Percentiles rank a stretch among this genome's conserved stretches.
Conservation (phyloP, 1,140 invertebrate species). For the Aphelenchoides avenae region DNA sequence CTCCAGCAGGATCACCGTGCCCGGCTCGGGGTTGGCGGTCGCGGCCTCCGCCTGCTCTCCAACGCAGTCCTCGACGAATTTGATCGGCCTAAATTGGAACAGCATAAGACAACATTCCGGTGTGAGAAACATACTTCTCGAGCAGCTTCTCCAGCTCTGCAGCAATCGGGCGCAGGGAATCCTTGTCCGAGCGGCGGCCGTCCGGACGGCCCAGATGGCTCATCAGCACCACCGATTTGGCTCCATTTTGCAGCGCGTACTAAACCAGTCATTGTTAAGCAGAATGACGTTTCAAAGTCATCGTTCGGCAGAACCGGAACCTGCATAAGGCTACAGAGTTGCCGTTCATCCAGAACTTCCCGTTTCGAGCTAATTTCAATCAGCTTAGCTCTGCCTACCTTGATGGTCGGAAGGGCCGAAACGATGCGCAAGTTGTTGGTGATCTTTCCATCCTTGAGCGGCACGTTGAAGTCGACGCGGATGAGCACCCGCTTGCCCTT, state of each 20-base stretch:
- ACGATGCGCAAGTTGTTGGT: conserved; percentile 97
- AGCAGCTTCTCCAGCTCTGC: conserved; percentile 82
- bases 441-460: conserved; percentile 89
- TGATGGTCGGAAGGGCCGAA: conserved; percentile 83
- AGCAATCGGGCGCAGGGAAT: conserved; percentile 83
- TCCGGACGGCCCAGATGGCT: conserved; percentile 95
- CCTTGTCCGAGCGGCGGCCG: conserved; percentile 77
- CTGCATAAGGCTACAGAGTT: background rate
- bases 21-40: conserved; percentile 78
- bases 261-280: conserved; percentile 61
- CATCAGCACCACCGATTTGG: conserved; percentile 90
- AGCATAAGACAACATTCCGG: background rate
- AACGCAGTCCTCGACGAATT: conserved; percentile 86
- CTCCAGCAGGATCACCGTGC: conserved; percentile 87
- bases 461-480: conserved; percentile 98
- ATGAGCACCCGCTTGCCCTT: conserved; percentile 61
- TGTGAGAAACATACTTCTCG: conserved; percentile 66
- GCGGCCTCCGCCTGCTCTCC: conserved; percentile 82
- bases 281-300: conserved; percentile 1
- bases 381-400: conserved; percentile 28
- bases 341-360: background rate
- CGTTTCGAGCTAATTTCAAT: background rate
- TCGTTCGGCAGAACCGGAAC: conserved; percentile 17
- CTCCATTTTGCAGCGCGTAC: conserved; percentile 85
- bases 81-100: conserved; percentile 68